These are phyloP conservation scores for Petrocephalus microphthalmus DNA, from an alignment of 2,113 vertebrate species.

Conservation along the genomic window DNA sequence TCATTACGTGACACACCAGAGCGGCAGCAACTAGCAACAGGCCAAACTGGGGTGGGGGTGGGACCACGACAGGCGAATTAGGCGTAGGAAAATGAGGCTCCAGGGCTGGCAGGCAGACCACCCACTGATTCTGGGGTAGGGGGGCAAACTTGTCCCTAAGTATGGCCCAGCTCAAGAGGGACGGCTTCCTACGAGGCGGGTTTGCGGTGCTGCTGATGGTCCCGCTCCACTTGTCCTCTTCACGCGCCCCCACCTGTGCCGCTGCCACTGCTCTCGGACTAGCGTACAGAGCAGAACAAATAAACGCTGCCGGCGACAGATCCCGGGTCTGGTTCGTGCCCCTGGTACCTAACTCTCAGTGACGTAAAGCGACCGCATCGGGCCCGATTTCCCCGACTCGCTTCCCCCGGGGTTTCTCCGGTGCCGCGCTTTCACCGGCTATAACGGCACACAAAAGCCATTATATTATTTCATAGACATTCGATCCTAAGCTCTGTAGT, in stretches of 20 bases:
- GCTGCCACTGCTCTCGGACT: background rate
- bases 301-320: slow-evolving; percentile 1
- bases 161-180: background rate
- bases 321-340: slow-evolving; percentile 4
- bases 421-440: background rate
- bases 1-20: slow-evolving; percentile 60
- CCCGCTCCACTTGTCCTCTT: background rate
- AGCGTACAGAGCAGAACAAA: slow-evolving; percentile 13
- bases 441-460: background rate
- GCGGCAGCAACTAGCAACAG: slow-evolving; percentile 56
- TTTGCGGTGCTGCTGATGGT: background rate
- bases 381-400: background rate
- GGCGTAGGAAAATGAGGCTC: slow-evolving; percentile 49
- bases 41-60: slow-evolving; percentile 39
- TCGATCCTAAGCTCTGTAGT: background rate
- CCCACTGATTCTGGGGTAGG: slow-evolving; percentile 42
- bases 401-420: background rate
- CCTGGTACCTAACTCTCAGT: slow-evolving; percentile 9
- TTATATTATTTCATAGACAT: slow-evolving; percentile 1
- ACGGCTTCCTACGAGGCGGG: background rate
- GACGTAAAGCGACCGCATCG: background rate
- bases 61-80: slow-evolving; percentile 63
- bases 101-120: slow-evolving; percentile 55
- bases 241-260: background rate
- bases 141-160: slow-evolving; percentile 22